These are phyloP conservation scores for Chiloscyllium punctatum DNA, from an alignment of 2,797 vertebrate species.

Conservation along the genomic window DNA sequence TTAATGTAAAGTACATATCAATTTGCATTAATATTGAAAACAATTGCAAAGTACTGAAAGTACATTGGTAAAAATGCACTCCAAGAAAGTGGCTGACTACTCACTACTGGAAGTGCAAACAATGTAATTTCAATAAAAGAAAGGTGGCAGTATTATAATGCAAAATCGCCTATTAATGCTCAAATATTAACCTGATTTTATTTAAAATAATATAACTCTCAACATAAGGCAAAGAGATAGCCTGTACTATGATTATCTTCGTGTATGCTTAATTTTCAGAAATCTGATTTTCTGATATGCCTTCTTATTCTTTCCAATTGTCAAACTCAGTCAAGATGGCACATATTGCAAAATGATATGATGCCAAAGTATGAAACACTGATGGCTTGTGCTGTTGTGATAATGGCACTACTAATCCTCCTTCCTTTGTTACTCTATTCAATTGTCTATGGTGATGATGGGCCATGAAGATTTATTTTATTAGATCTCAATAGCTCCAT, in stretches of 20 bases:
- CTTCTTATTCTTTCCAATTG: background rate
- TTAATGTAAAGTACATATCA: constrained; percentile 45
- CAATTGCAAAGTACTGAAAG: background rate
- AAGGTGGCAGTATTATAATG: background rate
- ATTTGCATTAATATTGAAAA: background rate
- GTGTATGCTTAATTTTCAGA: background rate
- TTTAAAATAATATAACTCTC: background rate
- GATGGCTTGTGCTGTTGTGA: too few species aligned
- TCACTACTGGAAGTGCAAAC: background rate
- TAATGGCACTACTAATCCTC: too few species aligned
- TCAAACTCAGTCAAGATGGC: background rate
- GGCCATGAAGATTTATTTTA: too few species aligned
- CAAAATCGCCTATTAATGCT: background rate
- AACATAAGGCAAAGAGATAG: background rate
- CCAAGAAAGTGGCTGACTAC: background rate
- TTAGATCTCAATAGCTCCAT: too few species aligned
- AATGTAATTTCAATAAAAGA: background rate
- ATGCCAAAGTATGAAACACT: too few species aligned
- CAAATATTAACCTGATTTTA: background rate
- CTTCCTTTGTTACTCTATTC: too few species aligned
- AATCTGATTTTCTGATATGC: background rate
- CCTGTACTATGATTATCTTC: background rate
- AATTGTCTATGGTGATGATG: too few species aligned
- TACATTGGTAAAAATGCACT: background rate
- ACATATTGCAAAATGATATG: too few species aligned